Percentiles rank a stretch among this genome's conserved stretches.
phyloP scores from a whole-genome alignment of 2,113 vertebrate genomes.

The Cheirogaleus medius region DNA sequence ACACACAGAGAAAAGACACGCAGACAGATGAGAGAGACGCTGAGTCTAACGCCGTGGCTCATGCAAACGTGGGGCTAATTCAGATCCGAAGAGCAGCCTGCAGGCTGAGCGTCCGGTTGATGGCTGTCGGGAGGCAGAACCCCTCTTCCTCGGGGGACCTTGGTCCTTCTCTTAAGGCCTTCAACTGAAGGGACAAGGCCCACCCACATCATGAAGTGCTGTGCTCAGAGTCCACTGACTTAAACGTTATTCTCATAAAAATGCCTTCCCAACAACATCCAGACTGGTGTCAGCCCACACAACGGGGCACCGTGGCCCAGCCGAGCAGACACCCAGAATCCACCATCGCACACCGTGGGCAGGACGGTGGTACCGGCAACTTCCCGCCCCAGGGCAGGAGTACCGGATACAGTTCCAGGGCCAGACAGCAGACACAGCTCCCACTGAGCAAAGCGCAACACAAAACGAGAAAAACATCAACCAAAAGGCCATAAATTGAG shows the following conservation, averaged over 20 bases:
- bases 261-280: background rate
- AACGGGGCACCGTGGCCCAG: background rate
- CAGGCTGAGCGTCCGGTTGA: background rate
- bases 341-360: background rate
- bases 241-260: background rate
- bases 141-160: background rate
- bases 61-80: background rate
- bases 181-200: background rate
- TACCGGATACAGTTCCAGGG: fast-evolving
- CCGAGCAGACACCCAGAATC: background rate
- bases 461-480: background rate
- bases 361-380: background rate
- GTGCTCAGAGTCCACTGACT: background rate
- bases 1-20: too few species aligned
- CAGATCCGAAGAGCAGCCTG: background rate
- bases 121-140: fast-evolving
- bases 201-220: background rate
- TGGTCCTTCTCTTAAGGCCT: background rate
- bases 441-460: background rate
- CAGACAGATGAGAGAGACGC: background rate
- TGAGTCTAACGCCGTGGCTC: background rate
- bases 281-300: background rate
- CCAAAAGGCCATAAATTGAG: background rate
- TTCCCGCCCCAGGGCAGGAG: background rate
- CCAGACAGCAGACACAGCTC: fast-evolving